Base-by-base conservation (phyloP, 2,888 invertebrate species). In the Rotaria sp. region DNA sequence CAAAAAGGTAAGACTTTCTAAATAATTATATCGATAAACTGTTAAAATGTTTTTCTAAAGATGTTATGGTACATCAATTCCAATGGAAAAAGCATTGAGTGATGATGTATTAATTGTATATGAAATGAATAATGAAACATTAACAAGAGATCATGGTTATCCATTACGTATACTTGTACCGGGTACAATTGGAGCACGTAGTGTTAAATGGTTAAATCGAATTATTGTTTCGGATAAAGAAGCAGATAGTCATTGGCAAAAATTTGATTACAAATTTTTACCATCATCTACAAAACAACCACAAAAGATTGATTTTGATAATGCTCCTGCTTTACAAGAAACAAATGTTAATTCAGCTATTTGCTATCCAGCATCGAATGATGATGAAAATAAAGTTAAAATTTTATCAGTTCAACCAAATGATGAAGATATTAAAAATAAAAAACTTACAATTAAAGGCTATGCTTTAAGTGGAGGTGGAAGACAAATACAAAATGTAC, bases 321-420 rank as follows among this genome's bases (percentile, higher is more conserved):
- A 93, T 89, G 94, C 96, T 0, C 95, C 95, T 26, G 95, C 98
- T 0, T 95, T 98, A 87, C 96, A 96, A 92, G 95, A 96, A 89
- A 93, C 96, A 91, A 97, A 98, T 0, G 96, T 99, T 0, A 95
- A 95, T 59, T 96, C 97, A 1, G 96, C 96, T 10, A 95, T 97
- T 88, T 97, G 97, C 90, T 93, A 93, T 86, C 98, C 98, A 0
- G 89, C 91, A 15, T 57, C 75, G 38, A 59, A 18, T 48, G 55
- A 41, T 15, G 38, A 52, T 41, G 52, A 55, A 11, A 86, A 84
- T 75, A 90, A 93, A 48, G 94, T 94, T 0, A 84, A 45, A 84
- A 84, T 87, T 26, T 30, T 86, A 26, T 67, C 59, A 38, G 24
- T n/a, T 10, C 45, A 88, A 13, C 87, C 87, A 1, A 85, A 90